phyloP scores from a whole-genome alignment of 2,113 vertebrate species.

The Ibidorhyncha struthersii region DNA sequence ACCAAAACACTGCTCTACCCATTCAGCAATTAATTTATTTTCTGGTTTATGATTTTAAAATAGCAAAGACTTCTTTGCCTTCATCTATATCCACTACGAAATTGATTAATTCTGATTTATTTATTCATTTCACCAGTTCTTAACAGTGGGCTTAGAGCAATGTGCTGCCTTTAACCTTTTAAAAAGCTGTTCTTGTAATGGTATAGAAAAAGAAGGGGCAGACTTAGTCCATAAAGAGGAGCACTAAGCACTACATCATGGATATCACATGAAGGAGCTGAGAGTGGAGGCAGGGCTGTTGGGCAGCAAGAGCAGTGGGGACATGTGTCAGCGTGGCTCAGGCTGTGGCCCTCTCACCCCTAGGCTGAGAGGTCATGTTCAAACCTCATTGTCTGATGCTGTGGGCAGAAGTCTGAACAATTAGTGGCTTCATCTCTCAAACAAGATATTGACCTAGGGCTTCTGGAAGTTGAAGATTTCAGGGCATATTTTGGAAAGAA shows the following conservation, averaged over 20 bases:
- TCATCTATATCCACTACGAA: neutral
- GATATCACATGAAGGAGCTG: neutral
- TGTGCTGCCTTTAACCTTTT: neutral
- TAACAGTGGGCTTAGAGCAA: neutral
- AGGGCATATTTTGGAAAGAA: slow-evolving; percentile 12
- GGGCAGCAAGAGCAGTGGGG: neutral
- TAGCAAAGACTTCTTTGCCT: neutral
- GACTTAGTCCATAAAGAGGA: neutral
- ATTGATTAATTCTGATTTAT: neutral
- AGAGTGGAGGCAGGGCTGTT: neutral
- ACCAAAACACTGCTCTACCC: neutral
- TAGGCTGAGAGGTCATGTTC: neutral
- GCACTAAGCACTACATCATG: neutral
- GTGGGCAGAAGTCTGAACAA: neutral
- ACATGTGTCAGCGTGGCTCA: neutral
- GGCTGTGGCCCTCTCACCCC: neutral
- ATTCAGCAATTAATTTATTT: neutral
- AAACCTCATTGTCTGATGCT: neutral
- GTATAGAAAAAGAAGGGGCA: neutral
- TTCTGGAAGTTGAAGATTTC: slow-evolving; percentile 17
- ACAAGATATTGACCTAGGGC: neutral
- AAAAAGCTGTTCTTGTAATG: neutral
- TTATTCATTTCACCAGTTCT: neutral
- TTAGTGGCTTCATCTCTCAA: neutral
- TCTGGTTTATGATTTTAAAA: neutral